Evolutionary conservation across 1,140 invertebrate genomes (phyloP), one percentile per base, ranked within the genome.

Genomic region (Harlomillsia oculata): DNA sequence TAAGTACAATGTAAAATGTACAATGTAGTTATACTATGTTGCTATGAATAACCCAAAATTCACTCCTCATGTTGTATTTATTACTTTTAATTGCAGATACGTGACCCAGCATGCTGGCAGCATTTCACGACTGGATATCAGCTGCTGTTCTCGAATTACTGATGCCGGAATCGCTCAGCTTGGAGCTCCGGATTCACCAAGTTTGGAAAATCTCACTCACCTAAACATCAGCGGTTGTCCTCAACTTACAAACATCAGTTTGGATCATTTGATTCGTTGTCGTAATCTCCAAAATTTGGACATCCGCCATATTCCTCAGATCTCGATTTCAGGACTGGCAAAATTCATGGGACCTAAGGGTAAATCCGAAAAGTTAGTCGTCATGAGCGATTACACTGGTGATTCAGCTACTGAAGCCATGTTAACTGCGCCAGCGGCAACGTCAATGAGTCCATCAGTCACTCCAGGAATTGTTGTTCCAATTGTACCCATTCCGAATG

Each of bases 111-210:
- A 89, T 66, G 67, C 92, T 43, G 81, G 82, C 0, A 75, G 79
- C 63, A 69, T 95, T 37, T 75, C 79, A 21, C 78, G 79, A 40
- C 71, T 95, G 41, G 85, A 91, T 73, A 72, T 93, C 9, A 89
- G 86, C 14, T 85, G 83, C 28, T 93, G 89, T 71, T 81, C 83
- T 30, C 77, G 86, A n/a, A 77, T 95, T 9, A 89, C 87, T 0
- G 88, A 93, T 69, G 84, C 85, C 5, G 89, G 88, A 26, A 83
- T 93, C n/a, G 85, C 87, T 2, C 85, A 88, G 67, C 75, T 95
- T 26, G 81, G 81, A 11, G 79, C 81, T 57, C 72, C 78, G 58
- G 77, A 78, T 55, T 74, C 80, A 50, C 71, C 78, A 56, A 74
- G 82, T 23, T 67, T 81, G 2, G 67, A 69, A 6, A 79, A 76